Conservation (phyloP, 2,113 vertebrate species). For the Lepidothrix coronata region DNA sequence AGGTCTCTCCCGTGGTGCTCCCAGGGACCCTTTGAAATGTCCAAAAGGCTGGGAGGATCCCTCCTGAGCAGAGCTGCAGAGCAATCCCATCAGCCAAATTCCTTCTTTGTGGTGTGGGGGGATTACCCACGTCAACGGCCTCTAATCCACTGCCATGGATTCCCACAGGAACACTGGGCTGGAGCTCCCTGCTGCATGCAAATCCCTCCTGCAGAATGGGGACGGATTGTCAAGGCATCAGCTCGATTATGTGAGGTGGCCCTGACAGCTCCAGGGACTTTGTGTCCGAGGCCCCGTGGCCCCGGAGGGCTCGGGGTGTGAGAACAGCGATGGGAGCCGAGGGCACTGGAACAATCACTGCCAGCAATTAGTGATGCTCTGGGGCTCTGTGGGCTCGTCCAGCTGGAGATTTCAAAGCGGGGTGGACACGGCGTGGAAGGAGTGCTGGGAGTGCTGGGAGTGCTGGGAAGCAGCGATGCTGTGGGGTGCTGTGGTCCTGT, state of each 20-base stretch:
- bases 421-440: background rate
- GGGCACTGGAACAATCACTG: background rate
- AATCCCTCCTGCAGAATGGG: background rate
- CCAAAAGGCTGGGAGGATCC: background rate
- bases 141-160: conserved; percentile 3
- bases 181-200: background rate
- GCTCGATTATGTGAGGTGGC: background rate
- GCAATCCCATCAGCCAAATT: background rate
- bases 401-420: background rate
- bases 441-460: no score
- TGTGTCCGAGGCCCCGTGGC: background rate
- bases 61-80: background rate
- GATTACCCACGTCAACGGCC: background rate
- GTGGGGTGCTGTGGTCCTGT: accelerated
- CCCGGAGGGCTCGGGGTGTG: background rate
- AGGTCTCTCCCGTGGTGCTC: background rate
- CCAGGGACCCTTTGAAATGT: background rate
- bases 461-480: background rate
- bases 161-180: background rate
- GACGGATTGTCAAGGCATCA: background rate
- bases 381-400: background rate
- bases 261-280: background rate
- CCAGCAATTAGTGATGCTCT: background rate
- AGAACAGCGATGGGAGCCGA: background rate
- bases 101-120: background rate